Evolutionary conservation across 2,888 invertebrate genomes (phyloP).

Genomic region (Amitus sp.): DNA sequence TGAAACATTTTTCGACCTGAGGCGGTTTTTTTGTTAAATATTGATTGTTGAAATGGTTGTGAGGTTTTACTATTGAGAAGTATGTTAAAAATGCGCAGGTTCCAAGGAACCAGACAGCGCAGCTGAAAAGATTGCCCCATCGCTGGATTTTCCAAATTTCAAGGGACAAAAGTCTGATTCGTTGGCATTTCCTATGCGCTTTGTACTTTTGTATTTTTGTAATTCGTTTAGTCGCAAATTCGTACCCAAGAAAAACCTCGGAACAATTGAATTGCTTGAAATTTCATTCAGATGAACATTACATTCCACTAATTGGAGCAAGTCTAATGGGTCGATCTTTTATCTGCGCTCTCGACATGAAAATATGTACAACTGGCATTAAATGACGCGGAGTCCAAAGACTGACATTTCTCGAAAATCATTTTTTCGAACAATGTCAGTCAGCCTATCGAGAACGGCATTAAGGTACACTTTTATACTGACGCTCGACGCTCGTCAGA

Average conservation of each 20-base stretch:
- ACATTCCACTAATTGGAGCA: conserved; percentile 36
- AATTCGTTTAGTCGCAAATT: background rate
- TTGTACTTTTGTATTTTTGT: conserved; percentile 7
- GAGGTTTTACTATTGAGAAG: conserved; percentile 61
- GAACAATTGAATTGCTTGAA: too few relatives aligned
- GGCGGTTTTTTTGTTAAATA: conserved; percentile 58
- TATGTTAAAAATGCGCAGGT: conserved; percentile 39
- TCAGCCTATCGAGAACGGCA: background rate
- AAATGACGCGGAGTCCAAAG: conserved; percentile 45
- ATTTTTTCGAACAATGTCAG: conserved; percentile 2
- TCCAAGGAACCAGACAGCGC: conserved; percentile 25
- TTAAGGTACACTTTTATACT: too few relatives aligned
- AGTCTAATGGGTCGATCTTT: conserved; percentile 34
- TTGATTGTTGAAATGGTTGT: conserved; percentile 65
- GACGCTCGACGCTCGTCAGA: too few relatives aligned
- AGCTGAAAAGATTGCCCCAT: conserved; percentile 20
- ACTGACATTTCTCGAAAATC: background rate
- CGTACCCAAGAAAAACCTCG: too few relatives aligned
- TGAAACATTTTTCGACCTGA: conserved; percentile 53
- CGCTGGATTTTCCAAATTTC: too few relatives aligned
- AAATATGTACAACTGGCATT: conserved; percentile 63
- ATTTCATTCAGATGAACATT: too few relatives aligned
- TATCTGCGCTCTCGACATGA: conserved; percentile 47
- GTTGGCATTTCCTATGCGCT: background rate
- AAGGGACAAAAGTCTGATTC: background rate